Base-by-base conservation (phyloP, 2,888 invertebrate genomes). In the Drosophila melanosoma region DNA sequence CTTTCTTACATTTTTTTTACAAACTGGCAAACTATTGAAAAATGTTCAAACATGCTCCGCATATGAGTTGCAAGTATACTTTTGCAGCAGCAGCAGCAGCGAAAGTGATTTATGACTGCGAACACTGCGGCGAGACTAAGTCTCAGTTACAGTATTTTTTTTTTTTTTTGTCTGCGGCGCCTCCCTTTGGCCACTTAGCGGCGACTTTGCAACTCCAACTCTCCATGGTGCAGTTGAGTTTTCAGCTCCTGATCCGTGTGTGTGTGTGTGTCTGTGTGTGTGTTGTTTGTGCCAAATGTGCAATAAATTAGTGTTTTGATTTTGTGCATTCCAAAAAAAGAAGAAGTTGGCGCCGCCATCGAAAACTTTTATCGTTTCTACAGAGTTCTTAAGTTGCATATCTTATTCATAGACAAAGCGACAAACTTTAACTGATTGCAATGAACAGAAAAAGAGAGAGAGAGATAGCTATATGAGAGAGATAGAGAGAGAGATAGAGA, bases 21-120 rank as follows among this genome's bases (percentile, higher is more conserved):
- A 29, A 29, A 29, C 29, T 29, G 29, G 60, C 35, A 12, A 65
- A 53, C 79, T 74, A 79, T 79, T 74, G 79, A 69, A 79, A 76
- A 69, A 67, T 74, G 53, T 76, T 56, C 56, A 45, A 45, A 45
- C 23, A 45, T 23, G 45, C 23, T 45, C 23, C 23, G 45, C 45
- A 64, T 71, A 79, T 77, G 79, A 79, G 79, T 66, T 71, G 67
- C 20, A 63, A 74, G 70, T 64, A 69, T 63, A 56, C 26, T 67
- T n/a, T 38, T 40, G 35, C 35, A 35, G 12, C 6, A 3, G 45
- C 7, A n/a, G 56, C 56, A 42, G 48, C 57, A 45, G 85, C 69
- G 91, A 90, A 90, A 90, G 90, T 90, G 90, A 90, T 90, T 91
- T 90, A 90, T 90, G 83, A 77, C 79, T 75, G 75, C 74, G 67